Conservation (phyloP, 92 coral and sea anemone species). For the Montipora capitata region DNA sequence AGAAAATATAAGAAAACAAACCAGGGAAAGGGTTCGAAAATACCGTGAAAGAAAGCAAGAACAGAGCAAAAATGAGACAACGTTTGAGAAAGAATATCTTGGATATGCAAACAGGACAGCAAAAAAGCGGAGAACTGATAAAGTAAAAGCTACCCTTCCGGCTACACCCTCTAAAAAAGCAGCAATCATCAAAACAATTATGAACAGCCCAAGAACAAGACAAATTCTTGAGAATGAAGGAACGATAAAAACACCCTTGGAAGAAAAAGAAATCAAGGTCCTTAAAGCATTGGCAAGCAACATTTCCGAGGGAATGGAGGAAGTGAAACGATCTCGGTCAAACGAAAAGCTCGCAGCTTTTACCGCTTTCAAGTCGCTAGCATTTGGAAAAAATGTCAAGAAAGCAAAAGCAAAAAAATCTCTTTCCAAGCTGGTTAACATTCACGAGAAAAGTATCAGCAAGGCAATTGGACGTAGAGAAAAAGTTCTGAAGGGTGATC, state of each 20-base stretch:
- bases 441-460: constrained; percentile 29
- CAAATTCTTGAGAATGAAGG: constrained; percentile 23
- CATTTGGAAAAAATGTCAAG: constrained; percentile 53
- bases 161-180: too few species aligned
- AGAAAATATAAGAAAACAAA: too few species aligned
- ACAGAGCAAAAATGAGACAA: too few species aligned
- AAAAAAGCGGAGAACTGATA: too few species aligned
- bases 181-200: too few species aligned
- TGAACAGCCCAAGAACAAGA: constrained; percentile 51
- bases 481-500: constrained; percentile 37
- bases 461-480: constrained; percentile 23
- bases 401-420: constrained; percentile 45
- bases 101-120: too few species aligned
- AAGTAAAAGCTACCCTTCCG: too few species aligned
- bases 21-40: constrained; percentile 30
- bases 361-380: constrained; percentile 50
- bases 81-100: too few species aligned
- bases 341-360: constrained; percentile 64
- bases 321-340: constrained; percentile 57
- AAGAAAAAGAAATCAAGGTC: constrained; percentile 52
- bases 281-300: constrained; percentile 71
- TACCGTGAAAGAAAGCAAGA: too few species aligned
- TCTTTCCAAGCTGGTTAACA: constrained; percentile 44
- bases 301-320: constrained; percentile 66
- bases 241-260: constrained; percentile 32